Base-by-base conservation (phyloP, 2,888 invertebrate genomes). In the Drosophila leonis region DNA sequence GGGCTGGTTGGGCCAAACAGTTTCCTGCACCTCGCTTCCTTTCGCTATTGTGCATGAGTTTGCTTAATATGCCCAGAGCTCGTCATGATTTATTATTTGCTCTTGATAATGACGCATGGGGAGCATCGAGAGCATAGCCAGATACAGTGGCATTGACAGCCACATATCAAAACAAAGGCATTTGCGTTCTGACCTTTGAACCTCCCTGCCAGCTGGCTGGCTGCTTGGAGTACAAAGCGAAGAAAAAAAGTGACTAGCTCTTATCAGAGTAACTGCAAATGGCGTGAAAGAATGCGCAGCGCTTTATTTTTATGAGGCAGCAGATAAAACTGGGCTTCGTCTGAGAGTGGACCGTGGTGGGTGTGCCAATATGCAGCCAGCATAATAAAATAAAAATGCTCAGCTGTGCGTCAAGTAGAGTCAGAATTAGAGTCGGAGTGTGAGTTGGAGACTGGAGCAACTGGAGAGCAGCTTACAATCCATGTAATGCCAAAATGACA, bases 241-340 rank as follows among this genome's bases (percentile, higher is more conserved):
- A 29, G 24, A 54, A 59, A 62, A 61, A 65, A 49, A 64, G 78
- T 69, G 72, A 78, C 81, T 80, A 75, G 76, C 84, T 82, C 82
- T 87, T 87, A 87, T 87, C 86, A 84, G 82, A 77, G 83, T 75
- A 74, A 87, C 87, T 88, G 86, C 86, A 86, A 86, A 86, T 86
- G 89, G 86, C 89, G 89, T 88, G 86, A 87, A 87, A 87, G 86
- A 87, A 87, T 87, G 87, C 86, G 89, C 81, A 88, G 75, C 89
- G 86, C 84, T 87, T 87, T 87, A 88, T 87, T 87, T 87, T 87
- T 87, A 87, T 88, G 86, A 76, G 87, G 73, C 52, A 77, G 57
- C 70, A 87, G 89, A 87, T 87, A 87, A 87, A 83, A 74, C 79
- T 62, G 74, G 66, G 67, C 69, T 61, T 59, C 56, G 54, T 27